Conservation (phyloP, 2,797 vertebrate species). For the Circus cinereus region DNA sequence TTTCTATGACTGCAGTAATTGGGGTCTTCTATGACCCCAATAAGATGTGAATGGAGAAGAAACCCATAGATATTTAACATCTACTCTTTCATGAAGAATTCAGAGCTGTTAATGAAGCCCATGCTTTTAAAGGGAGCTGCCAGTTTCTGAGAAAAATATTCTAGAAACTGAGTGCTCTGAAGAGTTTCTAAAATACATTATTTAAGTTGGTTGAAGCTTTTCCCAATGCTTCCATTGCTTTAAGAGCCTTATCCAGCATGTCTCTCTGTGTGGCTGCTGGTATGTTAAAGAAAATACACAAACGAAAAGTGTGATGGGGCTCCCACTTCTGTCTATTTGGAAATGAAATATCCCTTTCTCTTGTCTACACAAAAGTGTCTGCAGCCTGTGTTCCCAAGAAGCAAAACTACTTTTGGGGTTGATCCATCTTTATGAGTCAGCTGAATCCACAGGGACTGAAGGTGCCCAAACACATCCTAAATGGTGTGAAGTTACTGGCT, state of each 20-base stretch:
- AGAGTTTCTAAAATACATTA: not conserved
- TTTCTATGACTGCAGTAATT: not conserved
- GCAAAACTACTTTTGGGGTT: not conserved
- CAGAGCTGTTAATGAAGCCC: not conserved
- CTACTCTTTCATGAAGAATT: not conserved
- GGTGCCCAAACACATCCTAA: not conserved
- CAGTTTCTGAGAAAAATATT: not conserved
- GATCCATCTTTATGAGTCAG: not conserved
- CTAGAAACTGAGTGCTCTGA: not conserved
- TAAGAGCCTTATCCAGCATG: not conserved
- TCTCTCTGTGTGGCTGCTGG: not conserved
- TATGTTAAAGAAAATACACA: not conserved
- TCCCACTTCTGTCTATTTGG: not conserved
- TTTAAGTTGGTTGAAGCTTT: not conserved
- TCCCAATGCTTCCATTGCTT: not conserved
- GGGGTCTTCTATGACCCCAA: not conserved
- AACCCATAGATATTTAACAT: not conserved
- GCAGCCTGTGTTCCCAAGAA: not conserved
- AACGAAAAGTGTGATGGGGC: not conserved
- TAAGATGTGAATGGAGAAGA: not conserved
- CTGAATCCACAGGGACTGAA: not conserved
- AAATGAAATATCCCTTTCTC: not conserved
- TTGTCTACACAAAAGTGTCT: not conserved
- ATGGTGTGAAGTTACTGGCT: not conserved
- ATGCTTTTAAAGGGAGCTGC: not conserved